A percentile compares a stretch with the other conserved stretches of the same genome.
Conservation (phyloP, 2,113 vertebrate species). For the Typhlomys cinereus region DNA sequence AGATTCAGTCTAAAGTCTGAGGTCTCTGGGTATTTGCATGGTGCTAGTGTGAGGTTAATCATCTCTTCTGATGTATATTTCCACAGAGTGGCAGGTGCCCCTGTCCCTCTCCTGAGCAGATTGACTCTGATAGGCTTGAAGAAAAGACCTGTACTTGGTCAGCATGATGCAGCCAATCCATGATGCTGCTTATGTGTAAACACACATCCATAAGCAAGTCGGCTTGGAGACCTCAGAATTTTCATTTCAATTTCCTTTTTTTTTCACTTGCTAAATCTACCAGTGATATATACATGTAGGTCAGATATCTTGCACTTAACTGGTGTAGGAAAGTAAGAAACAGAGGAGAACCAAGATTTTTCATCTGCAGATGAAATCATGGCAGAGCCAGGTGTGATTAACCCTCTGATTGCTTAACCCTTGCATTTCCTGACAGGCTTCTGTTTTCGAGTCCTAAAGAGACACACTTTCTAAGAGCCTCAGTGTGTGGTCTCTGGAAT, state of each 20-base stretch:
- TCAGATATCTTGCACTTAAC: background rate
- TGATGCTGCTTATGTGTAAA: background rate
- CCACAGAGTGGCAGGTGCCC: constrained; percentile 41
- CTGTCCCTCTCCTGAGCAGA: constrained; percentile 47
- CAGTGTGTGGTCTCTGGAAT: background rate
- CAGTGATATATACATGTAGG: background rate
- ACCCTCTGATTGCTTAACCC: background rate
- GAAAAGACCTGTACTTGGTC: background rate
- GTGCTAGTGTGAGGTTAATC: constrained; percentile 59
- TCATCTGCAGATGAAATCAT: background rate
- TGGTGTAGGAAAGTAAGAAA: background rate
- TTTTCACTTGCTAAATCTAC: background rate
- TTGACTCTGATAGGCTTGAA: constrained; percentile 19
- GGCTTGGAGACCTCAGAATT: background rate
- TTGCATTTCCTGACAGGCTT: background rate
- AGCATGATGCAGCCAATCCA: background rate
- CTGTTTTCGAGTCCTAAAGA: background rate
- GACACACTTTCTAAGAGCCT: background rate
- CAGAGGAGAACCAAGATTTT: constrained; percentile 18
- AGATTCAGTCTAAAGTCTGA: background rate
- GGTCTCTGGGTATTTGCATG: constrained; percentile 29
- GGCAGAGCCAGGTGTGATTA: background rate
- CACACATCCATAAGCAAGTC: constrained; percentile 25
- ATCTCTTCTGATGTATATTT: constrained; percentile 66
- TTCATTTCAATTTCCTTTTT: constrained; percentile 13